Conservation (phyloP, 2,797 vertebrate species). For the Sternarchorhynchus goeldii region DNA sequence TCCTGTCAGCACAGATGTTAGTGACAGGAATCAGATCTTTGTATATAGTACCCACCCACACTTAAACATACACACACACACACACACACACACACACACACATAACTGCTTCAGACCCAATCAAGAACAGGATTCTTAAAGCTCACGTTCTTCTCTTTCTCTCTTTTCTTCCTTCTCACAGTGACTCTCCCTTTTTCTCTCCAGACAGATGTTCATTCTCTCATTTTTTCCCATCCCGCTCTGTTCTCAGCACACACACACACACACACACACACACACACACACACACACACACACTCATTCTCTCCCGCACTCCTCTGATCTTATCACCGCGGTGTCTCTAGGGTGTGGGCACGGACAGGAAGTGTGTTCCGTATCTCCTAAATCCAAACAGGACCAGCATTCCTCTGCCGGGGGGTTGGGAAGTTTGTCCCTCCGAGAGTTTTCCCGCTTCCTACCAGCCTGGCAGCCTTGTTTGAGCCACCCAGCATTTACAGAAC, state of each 20-base stretch:
- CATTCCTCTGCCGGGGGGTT: conserved; percentile 23
- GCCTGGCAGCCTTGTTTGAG: conserved; percentile 48
- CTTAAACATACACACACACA: conserved; percentile 54
- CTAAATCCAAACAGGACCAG: conserved; percentile 61
- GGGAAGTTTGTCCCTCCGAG: no score
- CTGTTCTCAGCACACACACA: conserved; percentile 29
- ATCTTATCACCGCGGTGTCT: conserved; percentile 67
- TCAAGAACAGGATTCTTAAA: neutral
- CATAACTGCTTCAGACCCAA: neutral
- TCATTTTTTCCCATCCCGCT: neutral
- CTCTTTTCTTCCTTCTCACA: neutral
- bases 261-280: conserved; percentile 58
- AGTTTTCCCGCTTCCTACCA: conserved; percentile 45
- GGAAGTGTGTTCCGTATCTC: conserved; percentile 72
- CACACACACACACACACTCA: conserved; percentile 56
- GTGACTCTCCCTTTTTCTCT: neutral
- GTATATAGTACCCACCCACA: conserved; percentile 66
- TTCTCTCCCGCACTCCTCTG: conserved; percentile 26
- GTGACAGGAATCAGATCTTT: conserved; percentile 73
- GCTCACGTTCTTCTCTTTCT: neutral
- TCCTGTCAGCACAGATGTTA: conserved; percentile 78
- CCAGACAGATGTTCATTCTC: conserved; percentile 31
- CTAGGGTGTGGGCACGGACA: conserved; percentile 78
- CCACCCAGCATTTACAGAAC: conserved; percentile 48
- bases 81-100: conserved; percentile 34